Evolutionary conservation across 2,113 vertebrate genomes (phyloP), one percentile per base, ranked within the genome.

Genomic region (Labeo rohita): DNA sequence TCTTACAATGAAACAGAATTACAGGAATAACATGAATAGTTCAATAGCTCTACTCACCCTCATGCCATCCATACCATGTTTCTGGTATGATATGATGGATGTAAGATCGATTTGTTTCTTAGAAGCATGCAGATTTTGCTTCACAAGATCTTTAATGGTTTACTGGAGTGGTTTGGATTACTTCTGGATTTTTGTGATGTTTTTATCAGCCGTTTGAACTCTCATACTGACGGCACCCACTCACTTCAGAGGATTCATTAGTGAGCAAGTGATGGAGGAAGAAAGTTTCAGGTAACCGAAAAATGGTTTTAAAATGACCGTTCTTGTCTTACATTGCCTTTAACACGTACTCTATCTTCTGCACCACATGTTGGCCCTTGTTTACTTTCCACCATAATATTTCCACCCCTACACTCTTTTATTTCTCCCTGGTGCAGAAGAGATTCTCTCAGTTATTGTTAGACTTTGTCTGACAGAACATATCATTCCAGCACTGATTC

Each of bases 401-500:
- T 86, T 86, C 68, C 85, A 63, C 6, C 1, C 28, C 50, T 84
- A 8, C 50, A 61, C 72, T 76, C 45, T 63, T 82, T 83, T 80
- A 80, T 80, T 54, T 77, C 76, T 72, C 50, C 49, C n/a, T 45
- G 15, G n/a, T 56, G 49, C 21, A 54, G 76, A 79, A 80, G 75
- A 79, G 34, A 79, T 80, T 85, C 36, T 70, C 65, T 28, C 10
- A 80, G 56, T 76, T 75, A 82, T 75, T 66, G 54, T 86, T 74
- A 86, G 36, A 68, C 18, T 21, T 50, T 4, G 28, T 68, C 63
- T 68, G 80, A 82, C 8, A 82, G 61, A 82, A 61, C 43, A n/a
- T 65, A 65, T 83, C 79, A 76, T 86, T 83, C 79, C 79, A 76
- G 39, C 43, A 82, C 79, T 75, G 54, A 63, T 8, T 63, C 59